A percentile compares a stretch with the other conserved stretches of the same genome.
These are phyloP conservation scores for Anoplopoma fimbria DNA, from an alignment of 2,113 vertebrate species.

Conservation along the genomic window DNA sequence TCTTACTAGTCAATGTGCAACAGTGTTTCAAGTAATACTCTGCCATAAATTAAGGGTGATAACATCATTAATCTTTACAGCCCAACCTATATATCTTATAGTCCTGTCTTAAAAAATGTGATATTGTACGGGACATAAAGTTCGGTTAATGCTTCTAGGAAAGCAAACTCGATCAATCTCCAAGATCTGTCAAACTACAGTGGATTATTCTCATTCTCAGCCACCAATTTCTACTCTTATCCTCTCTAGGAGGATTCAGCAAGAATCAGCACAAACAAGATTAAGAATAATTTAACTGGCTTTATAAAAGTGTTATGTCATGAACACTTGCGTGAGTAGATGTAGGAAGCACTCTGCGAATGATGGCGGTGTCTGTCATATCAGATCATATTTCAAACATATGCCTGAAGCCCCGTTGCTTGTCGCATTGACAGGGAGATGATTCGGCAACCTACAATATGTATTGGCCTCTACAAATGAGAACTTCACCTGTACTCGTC, in stretches of 20 bases:
- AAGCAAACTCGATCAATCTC: conserved; percentile 22
- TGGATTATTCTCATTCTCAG: conserved; percentile 15
- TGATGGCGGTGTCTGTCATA: conserved; percentile 1
- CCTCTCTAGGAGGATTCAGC: conserved; percentile 9
- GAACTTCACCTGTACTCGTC: background rate
- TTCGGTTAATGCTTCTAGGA: background rate
- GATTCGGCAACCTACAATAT: background rate
- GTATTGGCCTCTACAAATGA: background rate
- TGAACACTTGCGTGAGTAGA: background rate
- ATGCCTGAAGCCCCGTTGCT: background rate
- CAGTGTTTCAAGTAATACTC: background rate
- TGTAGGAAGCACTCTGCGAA: conserved; percentile 2
- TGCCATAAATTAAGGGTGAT: background rate
- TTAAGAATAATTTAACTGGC: conserved; percentile 11
- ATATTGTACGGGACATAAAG: conserved; percentile 1
- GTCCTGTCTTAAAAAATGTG: background rate
- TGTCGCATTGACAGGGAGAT: background rate
- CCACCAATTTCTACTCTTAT: background rate
- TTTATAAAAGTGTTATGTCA: conserved; percentile 13
- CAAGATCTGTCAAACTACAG: background rate
- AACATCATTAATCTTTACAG: conserved; percentile 16
- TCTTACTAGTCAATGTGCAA: background rate
- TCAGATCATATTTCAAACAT: conserved; percentile 8
- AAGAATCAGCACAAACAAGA: conserved; percentile 22
- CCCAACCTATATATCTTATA: background rate